These are phyloP conservation scores for Albula glossodonta DNA, from an alignment of 2,113 vertebrate genomes.

Conservation along the genomic window DNA sequence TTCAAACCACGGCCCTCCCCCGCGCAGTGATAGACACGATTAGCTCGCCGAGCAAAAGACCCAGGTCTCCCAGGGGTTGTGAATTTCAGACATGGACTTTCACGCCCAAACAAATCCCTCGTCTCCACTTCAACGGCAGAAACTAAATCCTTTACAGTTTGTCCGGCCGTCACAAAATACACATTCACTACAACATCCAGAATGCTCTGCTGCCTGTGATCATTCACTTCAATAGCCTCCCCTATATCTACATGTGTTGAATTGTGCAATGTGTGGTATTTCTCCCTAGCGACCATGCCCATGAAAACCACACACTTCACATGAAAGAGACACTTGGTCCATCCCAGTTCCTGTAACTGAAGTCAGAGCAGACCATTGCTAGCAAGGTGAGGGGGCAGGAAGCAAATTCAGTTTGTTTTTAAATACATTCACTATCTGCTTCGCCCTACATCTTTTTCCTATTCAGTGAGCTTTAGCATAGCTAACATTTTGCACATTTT, in stretches of 20 bases:
- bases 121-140: no score
- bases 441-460: not conserved
- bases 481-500: not conserved
- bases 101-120: no score
- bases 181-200: not conserved
- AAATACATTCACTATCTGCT: not conserved
- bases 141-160: conserved; percentile 28
- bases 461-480: not conserved
- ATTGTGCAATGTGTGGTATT: not conserved
- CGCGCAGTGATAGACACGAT: no score
- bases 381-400: not conserved
- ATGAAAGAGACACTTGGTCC: conserved; percentile 17
- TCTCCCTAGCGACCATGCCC: not conserved
- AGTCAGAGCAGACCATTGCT: not conserved
- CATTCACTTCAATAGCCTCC: not conserved
- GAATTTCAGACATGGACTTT: no score
- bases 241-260: not conserved
- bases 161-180: conserved; percentile 13
- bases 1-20: no score
- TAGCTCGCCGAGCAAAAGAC: no score
- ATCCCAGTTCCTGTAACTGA: not conserved
- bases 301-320: not conserved
- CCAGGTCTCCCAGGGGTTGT: no score
- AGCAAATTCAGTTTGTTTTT: not conserved
- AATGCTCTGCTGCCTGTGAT: not conserved